Conservation (phyloP, 2,888 invertebrate genomes). For the Drosophila colorata region DNA sequence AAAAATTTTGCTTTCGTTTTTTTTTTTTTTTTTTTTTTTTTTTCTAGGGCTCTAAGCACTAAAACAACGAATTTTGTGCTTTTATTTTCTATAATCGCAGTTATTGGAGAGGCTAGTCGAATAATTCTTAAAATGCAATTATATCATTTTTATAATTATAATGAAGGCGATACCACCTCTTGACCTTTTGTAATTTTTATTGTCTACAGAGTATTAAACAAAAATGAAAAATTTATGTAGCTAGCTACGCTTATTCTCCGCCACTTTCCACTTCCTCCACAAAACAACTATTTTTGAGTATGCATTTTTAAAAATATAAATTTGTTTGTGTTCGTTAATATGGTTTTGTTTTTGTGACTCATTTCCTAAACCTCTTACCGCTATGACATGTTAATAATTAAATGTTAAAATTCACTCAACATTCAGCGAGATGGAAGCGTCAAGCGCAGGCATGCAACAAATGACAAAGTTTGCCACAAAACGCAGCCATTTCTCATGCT, state of each 20-base stretch:
- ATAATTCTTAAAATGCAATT: no score
- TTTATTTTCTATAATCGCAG: no score
- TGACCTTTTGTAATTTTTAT: neutral
- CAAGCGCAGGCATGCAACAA: constrained; percentile 40
- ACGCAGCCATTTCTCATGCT: constrained; percentile 53
- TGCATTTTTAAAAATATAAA: no score
- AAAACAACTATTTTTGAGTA: neutral
- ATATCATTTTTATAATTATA: no score
- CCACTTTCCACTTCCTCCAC: constrained; percentile 6
- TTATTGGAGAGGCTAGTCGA: no score
- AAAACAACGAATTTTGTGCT: no score
- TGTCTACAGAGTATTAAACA: no score
- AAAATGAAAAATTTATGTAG: no score
- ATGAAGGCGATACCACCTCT: neutral
- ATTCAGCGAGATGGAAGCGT: constrained; percentile 44
- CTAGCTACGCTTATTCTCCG: no score
- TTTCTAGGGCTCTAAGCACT: no score
- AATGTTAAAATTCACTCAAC: constrained; percentile 73
- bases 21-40: no score
- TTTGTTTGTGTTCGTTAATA: constrained; percentile 24
- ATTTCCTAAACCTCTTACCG: constrained; percentile 72
- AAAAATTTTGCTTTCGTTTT: no score
- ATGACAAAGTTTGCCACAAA: constrained; percentile 53
- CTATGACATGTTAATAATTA: constrained; percentile 79
- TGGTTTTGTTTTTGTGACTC: constrained; percentile 37